phyloP scores from a whole-genome alignment of 2,888 invertebrate genomes.

The Pachycephus smyrnensis region DNA sequence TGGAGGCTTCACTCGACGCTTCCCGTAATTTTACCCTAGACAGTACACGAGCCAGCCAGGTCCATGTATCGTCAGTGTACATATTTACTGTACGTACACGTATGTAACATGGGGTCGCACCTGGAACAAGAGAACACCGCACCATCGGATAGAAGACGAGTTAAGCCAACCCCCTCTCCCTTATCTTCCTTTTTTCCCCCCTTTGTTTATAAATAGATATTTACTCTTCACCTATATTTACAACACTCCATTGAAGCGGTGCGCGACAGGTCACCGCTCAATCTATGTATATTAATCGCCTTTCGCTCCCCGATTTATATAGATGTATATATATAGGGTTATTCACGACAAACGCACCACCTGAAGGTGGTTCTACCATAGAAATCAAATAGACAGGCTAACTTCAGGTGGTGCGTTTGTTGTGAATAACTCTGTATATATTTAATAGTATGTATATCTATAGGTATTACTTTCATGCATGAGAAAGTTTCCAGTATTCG shows the following conservation, averaged over 20 bases:
- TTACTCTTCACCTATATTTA: slow-evolving; percentile 64
- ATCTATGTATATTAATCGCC: slow-evolving; percentile 43
- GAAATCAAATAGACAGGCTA: too few species aligned
- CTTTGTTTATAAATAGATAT: slow-evolving; percentile 60
- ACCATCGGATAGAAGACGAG: slow-evolving; percentile 1
- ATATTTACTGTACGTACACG: background rate
- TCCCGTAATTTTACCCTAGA: background rate
- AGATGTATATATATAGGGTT: background rate
- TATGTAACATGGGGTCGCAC: background rate
- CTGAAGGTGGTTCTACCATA: too few species aligned
- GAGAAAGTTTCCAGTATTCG: background rate
- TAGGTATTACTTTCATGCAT: background rate
- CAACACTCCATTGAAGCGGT: slow-evolving; percentile 66
- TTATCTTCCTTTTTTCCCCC: background rate
- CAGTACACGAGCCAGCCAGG: background rate
- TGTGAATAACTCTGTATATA: too few species aligned
- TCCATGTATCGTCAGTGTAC: background rate
- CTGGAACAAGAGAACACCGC: background rate
- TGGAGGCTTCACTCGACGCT: background rate
- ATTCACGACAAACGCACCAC: too few species aligned
- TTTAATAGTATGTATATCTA: background rate
- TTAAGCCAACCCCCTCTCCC: slow-evolving; percentile 32
- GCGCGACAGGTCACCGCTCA: slow-evolving; percentile 69
- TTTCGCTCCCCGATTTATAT: background rate
- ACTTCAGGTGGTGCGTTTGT: too few species aligned